A percentile compares a stretch with the other conserved stretches of the same genome.
Conservation (phyloP, 2,113 vertebrate genomes). For the Meriones unguiculatus region DNA sequence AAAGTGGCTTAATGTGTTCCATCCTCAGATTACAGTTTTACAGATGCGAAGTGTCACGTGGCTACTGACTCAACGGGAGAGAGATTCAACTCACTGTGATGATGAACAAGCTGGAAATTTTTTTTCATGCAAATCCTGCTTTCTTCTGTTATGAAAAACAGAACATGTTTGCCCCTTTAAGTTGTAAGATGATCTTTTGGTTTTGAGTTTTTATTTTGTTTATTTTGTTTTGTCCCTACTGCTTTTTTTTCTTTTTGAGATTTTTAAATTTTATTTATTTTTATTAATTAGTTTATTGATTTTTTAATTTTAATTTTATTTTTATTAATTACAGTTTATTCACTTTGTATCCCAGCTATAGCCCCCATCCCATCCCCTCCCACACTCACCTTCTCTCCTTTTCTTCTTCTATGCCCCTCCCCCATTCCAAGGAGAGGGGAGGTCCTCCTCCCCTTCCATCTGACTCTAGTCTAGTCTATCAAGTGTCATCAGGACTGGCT, state of each 20-base stretch:
- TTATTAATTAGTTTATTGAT: too few relatives aligned
- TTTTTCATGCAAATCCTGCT: background rate
- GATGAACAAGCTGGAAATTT: background rate
- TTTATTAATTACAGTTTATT: background rate
- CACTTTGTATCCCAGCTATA: too few relatives aligned
- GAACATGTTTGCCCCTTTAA: background rate
- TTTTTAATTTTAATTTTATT: too few relatives aligned
- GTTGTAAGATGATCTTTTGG: background rate
- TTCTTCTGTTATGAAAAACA: background rate
- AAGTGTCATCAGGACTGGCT: too few relatives aligned
- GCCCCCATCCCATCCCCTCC: too few relatives aligned
- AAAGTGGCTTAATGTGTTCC: background rate
- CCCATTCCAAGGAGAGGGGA: too few relatives aligned
- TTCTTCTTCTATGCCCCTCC: too few relatives aligned
- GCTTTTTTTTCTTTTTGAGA: too few relatives aligned
- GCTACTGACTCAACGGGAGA: background rate
- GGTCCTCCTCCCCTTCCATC: too few relatives aligned
- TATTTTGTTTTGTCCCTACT: background rate
- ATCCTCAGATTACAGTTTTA: background rate
- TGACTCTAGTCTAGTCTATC: too few relatives aligned
- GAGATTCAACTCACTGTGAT: background rate
- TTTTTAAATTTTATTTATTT: too few relatives aligned
- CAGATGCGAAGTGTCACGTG: constrained; percentile 29
- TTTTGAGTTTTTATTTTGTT: background rate
- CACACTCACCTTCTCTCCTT: too few relatives aligned